phyloP scores from a whole-genome alignment of 2,113 vertebrate species.

The Sander vitreus region DNA sequence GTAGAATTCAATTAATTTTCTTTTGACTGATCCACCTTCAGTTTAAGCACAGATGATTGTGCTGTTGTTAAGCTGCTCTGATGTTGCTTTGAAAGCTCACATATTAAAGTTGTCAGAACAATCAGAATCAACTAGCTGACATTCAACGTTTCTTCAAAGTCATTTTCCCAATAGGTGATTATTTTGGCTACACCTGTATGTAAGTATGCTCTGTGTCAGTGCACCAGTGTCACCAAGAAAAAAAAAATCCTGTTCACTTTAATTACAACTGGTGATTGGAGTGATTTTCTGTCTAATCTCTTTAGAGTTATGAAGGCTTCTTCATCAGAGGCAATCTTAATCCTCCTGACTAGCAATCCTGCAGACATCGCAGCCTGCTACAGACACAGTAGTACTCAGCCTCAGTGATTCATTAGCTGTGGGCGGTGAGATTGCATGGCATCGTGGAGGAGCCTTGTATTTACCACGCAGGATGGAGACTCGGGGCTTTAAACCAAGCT shows the following conservation, averaged over 20 bases:
- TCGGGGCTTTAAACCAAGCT: conserved; percentile 68
- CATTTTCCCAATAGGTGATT: not conserved
- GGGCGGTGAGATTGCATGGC: conserved; percentile 60
- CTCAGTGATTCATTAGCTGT: conserved; percentile 72
- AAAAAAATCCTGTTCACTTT: conserved; percentile 31
- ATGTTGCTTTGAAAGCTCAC: not conserved
- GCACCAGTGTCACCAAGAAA: conserved; percentile 31
- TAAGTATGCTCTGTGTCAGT: not conserved
- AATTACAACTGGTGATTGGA: conserved; percentile 38
- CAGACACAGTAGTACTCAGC: conserved; percentile 55
- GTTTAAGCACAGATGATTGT: not conserved
- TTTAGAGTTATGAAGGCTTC: conserved; percentile 61
- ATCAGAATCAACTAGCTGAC: not conserved
- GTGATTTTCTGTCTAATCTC: conserved; percentile 61
- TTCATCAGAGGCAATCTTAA: conserved; percentile 64
- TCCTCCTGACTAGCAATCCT: conserved; percentile 59
- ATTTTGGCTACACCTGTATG: not conserved
- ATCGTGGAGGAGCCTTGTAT: conserved; percentile 64
- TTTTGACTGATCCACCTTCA: not conserved
- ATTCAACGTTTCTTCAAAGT: not conserved
- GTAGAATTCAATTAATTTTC: not conserved
- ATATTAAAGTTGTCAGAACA: not conserved
- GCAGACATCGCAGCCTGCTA: conserved; percentile 24
- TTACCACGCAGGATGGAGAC: conserved; percentile 66
- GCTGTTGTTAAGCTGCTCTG: not conserved